Evolutionary conservation across 2,888 invertebrate genomes (phyloP), one percentile per base, ranked within the genome.

Genomic region (Oscheius myriophilus): DNA sequence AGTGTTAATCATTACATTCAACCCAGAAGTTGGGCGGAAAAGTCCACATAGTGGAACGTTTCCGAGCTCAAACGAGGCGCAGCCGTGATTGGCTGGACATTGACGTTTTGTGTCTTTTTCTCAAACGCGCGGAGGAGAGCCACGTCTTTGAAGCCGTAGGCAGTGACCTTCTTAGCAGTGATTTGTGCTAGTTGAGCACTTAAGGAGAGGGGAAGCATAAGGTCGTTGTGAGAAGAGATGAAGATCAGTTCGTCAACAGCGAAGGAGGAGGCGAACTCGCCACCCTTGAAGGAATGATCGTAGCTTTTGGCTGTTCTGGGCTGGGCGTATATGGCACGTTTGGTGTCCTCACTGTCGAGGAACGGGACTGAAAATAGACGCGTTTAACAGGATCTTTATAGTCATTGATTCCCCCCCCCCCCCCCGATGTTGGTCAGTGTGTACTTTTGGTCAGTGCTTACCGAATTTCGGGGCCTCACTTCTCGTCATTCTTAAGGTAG

Each of bases 161-260:
- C 42, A 1, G 58, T 58, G 43, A 45, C 58, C 25, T 58, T 58
- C 43, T 58, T 58, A 25, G 42, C 42, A 14, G 42, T 58, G 12
- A 58, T 58, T 1, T 58, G 18, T 3, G 43, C 3, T 11, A 58
- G 58, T 23, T 58, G 23, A 14, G 25, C 58, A n/a, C 58, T 45
- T 6, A 45, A 25, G 16, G 9, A 43, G 16, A 45, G 23, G 1
- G 58, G 58, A n/a, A 58, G 43, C 43, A 45, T 43, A 9, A 26
- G 23, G 25, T 58, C 43, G 12, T 18, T 16, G 43, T 58, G 43
- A 16, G 42, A 42, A 16, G 43, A 21, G 12, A 45, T 58, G 42
- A 58, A 12, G n/a, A 58, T 58, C 9, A 58, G 25, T 21, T 58
- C 43, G 23, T 58, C 58, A 4, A 58, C 16, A 42, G 18, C 18